Evolutionary conservation across 2,888 invertebrate genomes (phyloP).

Genomic region (Agrochola litura): DNA sequence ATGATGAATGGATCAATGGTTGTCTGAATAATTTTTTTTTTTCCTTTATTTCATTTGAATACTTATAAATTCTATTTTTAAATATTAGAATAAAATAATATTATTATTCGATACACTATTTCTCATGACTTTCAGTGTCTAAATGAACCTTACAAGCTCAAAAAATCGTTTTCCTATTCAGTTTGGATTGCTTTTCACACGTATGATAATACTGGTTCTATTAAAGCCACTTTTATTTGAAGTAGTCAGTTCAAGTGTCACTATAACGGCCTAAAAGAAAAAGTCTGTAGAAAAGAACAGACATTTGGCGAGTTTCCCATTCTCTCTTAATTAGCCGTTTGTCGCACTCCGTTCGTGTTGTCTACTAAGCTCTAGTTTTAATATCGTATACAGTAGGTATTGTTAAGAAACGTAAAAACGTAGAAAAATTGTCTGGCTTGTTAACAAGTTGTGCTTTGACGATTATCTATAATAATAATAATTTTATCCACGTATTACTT

Average conservation of each 20-base stretch:
- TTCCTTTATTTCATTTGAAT: too few relatives aligned
- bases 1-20: too few relatives aligned
- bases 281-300: neutral
- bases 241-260: neutral
- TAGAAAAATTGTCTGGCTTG: neutral
- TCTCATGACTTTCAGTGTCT: neutral
- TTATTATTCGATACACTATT: too few relatives aligned
- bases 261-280: neutral
- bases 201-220: neutral
- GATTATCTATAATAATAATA: neutral
- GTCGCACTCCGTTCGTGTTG: slow-evolving; percentile 8
- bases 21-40: too few relatives aligned
- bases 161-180: neutral
- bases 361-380: neutral
- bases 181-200: neutral
- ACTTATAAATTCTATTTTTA: too few relatives aligned
- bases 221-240: neutral
- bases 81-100: too few relatives aligned
- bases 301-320: slow-evolving; percentile 3
- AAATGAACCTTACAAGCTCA: neutral
- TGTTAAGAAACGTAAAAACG: neutral
- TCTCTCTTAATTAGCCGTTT: slow-evolving; percentile 3
- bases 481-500: too few relatives aligned
- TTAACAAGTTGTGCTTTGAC: neutral
- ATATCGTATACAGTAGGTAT: neutral